These are phyloP conservation scores for Carpatolechia fugitivella DNA, from an alignment of 2,888 invertebrate species.

Conservation along the genomic window DNA sequence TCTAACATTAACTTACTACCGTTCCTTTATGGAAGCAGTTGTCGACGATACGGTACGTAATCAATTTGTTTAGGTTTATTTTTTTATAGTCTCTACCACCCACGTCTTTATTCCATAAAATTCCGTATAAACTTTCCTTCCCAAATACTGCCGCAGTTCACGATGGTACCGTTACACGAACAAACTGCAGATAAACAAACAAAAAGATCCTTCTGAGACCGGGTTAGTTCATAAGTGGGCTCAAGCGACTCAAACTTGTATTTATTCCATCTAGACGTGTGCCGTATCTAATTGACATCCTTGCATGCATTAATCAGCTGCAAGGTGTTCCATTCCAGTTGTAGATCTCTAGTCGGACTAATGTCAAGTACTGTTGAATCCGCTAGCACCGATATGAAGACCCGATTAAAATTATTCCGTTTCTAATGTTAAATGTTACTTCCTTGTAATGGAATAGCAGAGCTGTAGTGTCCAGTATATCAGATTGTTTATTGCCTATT, in stretches of 20 bases:
- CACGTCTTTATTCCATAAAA: slow-evolving; percentile 27
- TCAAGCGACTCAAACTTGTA: slow-evolving; percentile 25
- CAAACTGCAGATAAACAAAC: slow-evolving; percentile 31
- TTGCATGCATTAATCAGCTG: slow-evolving; percentile 60
- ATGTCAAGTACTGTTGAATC: slow-evolving; percentile 3
- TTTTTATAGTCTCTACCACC: slow-evolving; percentile 46
- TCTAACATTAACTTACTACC: not conserved
- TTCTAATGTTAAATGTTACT: not conserved
- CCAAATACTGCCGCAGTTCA: not conserved
- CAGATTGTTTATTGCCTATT: not conserved
- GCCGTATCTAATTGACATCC: slow-evolving; percentile 67
- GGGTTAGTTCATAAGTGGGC: slow-evolving; percentile 42
- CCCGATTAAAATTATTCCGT: not conserved
- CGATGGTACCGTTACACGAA: slow-evolving; percentile 22
- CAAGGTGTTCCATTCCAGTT: slow-evolving; percentile 43
- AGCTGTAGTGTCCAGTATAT: not conserved
- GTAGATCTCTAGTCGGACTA: slow-evolving; percentile 36
- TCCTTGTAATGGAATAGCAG: not conserved
- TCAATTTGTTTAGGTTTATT: not conserved
- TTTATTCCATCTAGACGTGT: slow-evolving; percentile 41
- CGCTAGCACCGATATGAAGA: not conserved
- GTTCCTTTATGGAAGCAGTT: too few species aligned
- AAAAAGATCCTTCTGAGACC: slow-evolving; percentile 45
- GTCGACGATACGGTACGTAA: not conserved
- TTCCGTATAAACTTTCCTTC: not conserved